Conservation (phyloP, 1,140 invertebrate species). For the Streblospio benedicti region DNA sequence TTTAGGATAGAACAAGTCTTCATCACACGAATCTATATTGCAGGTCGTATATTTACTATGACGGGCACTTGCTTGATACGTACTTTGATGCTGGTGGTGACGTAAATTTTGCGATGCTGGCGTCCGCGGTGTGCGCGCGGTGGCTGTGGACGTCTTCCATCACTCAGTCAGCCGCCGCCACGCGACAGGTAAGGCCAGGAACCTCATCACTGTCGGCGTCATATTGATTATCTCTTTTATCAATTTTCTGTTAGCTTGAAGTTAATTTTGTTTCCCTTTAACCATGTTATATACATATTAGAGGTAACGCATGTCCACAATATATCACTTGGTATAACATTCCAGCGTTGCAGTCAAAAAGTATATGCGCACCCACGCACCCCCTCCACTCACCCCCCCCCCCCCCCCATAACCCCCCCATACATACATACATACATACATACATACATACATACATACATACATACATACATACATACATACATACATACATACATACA, state of each 20-base stretch:
- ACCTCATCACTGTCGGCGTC: no score
- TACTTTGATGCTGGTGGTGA: slow-evolving; percentile 18
- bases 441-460: no score
- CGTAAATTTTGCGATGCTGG: slow-evolving; percentile 7
- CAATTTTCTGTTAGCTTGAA: no score
- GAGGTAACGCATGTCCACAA: not conserved
- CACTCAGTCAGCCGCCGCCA: not conserved
- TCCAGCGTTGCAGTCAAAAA: not conserved
- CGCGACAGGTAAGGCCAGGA: not conserved
- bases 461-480: no score
- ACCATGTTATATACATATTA: not conserved
- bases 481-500: no score
- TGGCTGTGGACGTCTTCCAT: slow-evolving; percentile 7
- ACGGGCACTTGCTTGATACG: slow-evolving; percentile 12
- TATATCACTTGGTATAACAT: not conserved
- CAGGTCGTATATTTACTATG: slow-evolving; percentile 12
- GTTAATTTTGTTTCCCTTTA: no score
- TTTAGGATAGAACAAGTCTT: no score
- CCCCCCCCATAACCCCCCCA: no score
- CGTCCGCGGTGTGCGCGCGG: slow-evolving; percentile 5
- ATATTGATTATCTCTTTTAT: no score
- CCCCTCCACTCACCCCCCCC: no score
- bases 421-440: no score
- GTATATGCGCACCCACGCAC: no score
- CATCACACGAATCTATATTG: not conserved